Percentiles rank a stretch among this genome's conserved stretches.
Conservation (phyloP, 2,888 invertebrate species). For the Muschampia plurimacula region DNA sequence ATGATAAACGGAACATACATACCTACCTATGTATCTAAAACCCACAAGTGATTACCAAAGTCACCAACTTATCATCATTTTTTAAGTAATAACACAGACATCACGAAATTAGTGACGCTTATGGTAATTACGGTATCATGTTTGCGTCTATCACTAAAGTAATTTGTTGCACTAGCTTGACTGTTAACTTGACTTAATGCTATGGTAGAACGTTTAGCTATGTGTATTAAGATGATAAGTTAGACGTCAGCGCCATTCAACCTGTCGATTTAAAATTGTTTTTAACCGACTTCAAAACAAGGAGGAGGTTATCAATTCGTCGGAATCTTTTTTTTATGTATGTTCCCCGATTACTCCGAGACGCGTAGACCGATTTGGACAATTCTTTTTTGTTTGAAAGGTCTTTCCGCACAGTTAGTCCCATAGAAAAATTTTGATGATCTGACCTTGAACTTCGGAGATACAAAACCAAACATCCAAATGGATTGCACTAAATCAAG, state of each 20-base stretch:
- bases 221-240: not conserved
- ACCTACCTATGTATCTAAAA: not conserved
- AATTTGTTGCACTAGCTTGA: constrained; percentile 23
- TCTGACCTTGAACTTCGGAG: too few species aligned
- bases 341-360: too few species aligned
- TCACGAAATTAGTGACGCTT: constrained; percentile 13
- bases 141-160: constrained; percentile 11
- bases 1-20: not conserved
- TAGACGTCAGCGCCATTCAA: not conserved
- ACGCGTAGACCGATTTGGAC: too few species aligned
- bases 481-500: too few species aligned
- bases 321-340: too few species aligned
- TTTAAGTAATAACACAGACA: constrained; percentile 12
- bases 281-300: not conserved
- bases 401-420: too few species aligned
- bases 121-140: constrained; percentile 21
- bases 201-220: not conserved
- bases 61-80: constrained; percentile 2
- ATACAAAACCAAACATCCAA: too few species aligned
- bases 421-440: too few species aligned
- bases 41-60: not conserved
- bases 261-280: not conserved
- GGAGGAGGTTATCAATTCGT: too few species aligned
- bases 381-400: too few species aligned
- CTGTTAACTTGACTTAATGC: not conserved